phyloP scores from a whole-genome alignment of 2,888 invertebrate species.

The Endotricha flammealis region DNA sequence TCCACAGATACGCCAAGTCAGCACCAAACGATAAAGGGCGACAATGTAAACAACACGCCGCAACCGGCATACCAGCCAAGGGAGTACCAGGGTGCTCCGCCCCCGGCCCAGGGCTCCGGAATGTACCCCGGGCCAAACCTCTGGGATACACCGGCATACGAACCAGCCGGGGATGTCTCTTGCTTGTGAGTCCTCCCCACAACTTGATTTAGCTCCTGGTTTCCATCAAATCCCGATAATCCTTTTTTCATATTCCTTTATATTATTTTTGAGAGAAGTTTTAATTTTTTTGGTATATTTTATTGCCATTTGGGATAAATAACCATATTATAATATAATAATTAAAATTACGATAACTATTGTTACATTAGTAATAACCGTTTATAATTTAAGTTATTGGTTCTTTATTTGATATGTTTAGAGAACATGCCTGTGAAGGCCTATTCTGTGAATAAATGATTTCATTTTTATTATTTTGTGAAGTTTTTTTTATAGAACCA shows the following conservation, averaged over 20 bases:
- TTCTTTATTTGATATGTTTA: too few species aligned
- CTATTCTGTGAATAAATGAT: too few species aligned
- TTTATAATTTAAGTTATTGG: too few species aligned
- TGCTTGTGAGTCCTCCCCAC: conserved; percentile 75
- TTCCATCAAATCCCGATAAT: conserved; percentile 30
- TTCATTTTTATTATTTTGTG: neutral
- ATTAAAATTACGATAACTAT: too few species aligned
- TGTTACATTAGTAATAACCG: too few species aligned
- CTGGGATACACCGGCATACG: conserved; percentile 68
- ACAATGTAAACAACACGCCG: conserved; percentile 77
- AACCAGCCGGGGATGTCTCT: conserved; percentile 71
- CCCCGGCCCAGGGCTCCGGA: conserved; percentile 44
- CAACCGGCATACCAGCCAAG: conserved; percentile 60
- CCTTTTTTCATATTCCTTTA: conserved; percentile 4
- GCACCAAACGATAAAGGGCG: conserved; percentile 64
- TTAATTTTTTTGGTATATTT: conserved; percentile 7
- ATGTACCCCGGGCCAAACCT: conserved; percentile 52
- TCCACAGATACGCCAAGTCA: conserved; percentile 69
- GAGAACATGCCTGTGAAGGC: too few species aligned
- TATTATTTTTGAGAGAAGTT: conserved; percentile 9
- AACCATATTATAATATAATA: too few species aligned
- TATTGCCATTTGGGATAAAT: conserved; percentile 13
- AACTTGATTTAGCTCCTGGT: conserved; percentile 48
- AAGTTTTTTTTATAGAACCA: neutral
- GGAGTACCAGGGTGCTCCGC: conserved; percentile 56